A percentile compares a stretch with the other conserved stretches of the same genome.
phyloP scores from a whole-genome alignment of 2,113 vertebrate species.

The Todiramphus chloris region DNA sequence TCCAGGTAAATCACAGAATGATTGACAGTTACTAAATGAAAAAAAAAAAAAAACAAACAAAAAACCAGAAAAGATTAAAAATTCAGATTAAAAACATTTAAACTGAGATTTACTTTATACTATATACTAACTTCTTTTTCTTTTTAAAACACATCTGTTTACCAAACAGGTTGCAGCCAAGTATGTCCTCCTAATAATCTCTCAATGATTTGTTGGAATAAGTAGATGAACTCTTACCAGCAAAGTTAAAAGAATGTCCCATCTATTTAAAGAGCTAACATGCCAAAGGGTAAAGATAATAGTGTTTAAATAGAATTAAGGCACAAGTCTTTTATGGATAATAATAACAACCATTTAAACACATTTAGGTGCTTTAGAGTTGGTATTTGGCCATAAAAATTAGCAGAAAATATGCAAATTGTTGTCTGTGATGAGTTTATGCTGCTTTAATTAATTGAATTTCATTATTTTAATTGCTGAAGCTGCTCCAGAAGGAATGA shows the following conservation, averaged over 20 bases:
- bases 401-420: neutral
- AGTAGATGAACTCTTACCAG: neutral
- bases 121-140: neutral
- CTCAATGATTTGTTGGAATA: neutral
- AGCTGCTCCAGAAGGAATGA: neutral
- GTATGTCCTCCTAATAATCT: neutral
- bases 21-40: neutral
- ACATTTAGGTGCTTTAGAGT: neutral
- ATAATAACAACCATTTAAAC: neutral
- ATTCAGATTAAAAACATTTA: neutral
- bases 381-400: neutral
- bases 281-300: neutral
- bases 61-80: neutral
- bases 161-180: neutral
- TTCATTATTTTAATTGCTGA: slow-evolving; percentile 1
- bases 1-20: neutral
- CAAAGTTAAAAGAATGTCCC: neutral
- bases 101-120: neutral
- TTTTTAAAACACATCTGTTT: neutral
- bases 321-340: neutral
- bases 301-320: neutral
- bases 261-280: neutral
- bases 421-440: neutral
- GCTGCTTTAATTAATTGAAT: neutral
- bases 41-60: neutral